A percentile compares a stretch with the other conserved stretches of the same genome.
Evolutionary conservation across 1,140 invertebrate species (phyloP).

Genomic region (Brachionus paranguensis): DNA sequence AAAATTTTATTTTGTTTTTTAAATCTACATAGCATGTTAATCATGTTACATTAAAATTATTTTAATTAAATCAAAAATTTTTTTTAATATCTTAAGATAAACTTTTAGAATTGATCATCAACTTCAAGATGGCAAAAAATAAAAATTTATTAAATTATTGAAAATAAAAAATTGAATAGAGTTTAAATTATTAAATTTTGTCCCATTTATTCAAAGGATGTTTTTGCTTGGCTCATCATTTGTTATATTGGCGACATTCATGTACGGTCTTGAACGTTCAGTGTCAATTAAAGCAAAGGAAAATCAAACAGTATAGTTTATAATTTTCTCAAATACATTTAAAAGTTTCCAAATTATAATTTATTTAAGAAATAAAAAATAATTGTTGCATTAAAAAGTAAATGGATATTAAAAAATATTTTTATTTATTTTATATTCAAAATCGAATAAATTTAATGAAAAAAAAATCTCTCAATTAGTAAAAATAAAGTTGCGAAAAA

Average conservation of each 20-base stretch:
- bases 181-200: background rate
- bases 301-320: slow-evolving; percentile 1
- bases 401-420: background rate
- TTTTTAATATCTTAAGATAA: no score
- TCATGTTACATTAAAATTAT: no score
- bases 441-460: background rate
- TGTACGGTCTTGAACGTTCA: slow-evolving; percentile 39
- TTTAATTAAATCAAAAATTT: no score
- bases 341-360: background rate
- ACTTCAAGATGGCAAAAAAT: no score
- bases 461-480: background rate
- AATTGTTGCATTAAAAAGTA: background rate
- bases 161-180: no score
- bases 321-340: background rate
- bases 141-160: background rate
- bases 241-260: slow-evolving; percentile 40
- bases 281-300: background rate
- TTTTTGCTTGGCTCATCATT: slow-evolving; percentile 41
- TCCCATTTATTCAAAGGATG: background rate
- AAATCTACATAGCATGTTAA: no score
- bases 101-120: no score
- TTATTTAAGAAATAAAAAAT: background rate
- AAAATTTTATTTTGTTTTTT: no score
- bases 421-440: background rate
- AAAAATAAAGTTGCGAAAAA: background rate